A percentile compares a stretch with the other conserved stretches of the same genome.
phyloP scores from a whole-genome alignment of 2,113 vertebrate species.

The Casuarius casuarius region DNA sequence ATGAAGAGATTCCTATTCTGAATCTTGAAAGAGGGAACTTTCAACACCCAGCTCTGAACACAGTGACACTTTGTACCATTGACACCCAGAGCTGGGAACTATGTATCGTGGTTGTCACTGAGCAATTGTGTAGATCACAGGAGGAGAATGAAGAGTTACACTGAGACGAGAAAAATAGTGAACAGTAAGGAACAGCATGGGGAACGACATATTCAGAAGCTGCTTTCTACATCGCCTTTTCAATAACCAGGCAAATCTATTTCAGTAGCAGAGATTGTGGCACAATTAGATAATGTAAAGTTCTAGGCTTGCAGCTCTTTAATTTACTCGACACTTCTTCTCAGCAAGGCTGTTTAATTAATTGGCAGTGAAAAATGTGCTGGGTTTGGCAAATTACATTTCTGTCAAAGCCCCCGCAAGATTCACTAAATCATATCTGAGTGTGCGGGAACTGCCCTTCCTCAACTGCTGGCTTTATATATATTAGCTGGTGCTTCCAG shows the following conservation, averaged over 20 bases:
- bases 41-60: background rate
- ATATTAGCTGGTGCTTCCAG: background rate
- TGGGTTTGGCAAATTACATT: conserved; percentile 67
- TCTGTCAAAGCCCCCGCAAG: conserved; percentile 45
- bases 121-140: background rate
- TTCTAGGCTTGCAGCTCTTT: conserved; percentile 40
- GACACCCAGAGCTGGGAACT: background rate
- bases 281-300: conserved; percentile 66
- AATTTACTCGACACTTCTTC: conserved; percentile 63
- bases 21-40: background rate
- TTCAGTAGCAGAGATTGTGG: conserved; percentile 27
- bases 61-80: background rate
- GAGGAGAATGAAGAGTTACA: background rate
- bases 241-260: background rate
- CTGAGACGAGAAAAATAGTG: background rate
- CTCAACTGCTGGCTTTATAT: background rate
- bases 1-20: background rate
- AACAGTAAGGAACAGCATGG: background rate
- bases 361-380: conserved; percentile 68
- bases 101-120: background rate
- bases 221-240: background rate
- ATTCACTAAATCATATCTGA: conserved; percentile 58
- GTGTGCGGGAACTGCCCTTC: conserved; percentile 19
- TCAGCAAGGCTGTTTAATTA: conserved; percentile 59
- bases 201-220: background rate